Conservation (phyloP, 2,113 vertebrate genomes). For the Craseonycteris thonglongyai region DNA sequence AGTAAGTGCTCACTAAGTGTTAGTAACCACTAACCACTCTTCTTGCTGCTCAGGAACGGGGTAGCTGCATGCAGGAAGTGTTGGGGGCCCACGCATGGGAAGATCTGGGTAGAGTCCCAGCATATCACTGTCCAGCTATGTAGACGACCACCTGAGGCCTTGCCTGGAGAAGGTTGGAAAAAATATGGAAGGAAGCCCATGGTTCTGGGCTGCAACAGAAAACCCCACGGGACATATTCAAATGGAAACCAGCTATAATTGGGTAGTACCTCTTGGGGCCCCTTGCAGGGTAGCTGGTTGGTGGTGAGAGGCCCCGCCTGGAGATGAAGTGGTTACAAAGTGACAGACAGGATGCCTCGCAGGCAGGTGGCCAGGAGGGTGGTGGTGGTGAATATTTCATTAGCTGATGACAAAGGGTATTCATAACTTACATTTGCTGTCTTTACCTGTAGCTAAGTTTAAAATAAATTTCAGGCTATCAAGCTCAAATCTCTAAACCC, state of each 20-base stretch:
- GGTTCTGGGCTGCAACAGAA: not conserved
- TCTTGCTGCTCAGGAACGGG: not conserved
- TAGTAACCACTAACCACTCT: too few species aligned
- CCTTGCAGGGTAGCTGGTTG: accelerated
- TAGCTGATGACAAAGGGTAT: not conserved
- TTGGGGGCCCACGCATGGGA: accelerated
- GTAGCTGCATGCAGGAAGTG: not conserved
- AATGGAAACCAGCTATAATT: not conserved
- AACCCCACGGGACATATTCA: not conserved
- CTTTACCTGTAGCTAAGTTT: not conserved
- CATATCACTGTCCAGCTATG: not conserved
- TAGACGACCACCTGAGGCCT: not conserved
- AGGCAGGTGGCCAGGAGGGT: not conserved
- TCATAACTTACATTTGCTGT: not conserved
- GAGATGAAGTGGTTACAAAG: constrained; percentile 17
- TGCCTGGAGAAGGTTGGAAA: not conserved
- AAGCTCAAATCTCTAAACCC: constrained; percentile 3
- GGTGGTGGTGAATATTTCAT: not conserved
- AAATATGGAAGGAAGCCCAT: not conserved
- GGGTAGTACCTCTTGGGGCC: not conserved
- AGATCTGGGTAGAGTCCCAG: not conserved
- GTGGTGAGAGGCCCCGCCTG: not conserved
- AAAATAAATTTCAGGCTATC: constrained; percentile 48
- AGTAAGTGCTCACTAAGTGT: not conserved
- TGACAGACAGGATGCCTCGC: constrained; percentile 3